A percentile compares a stretch with the other conserved stretches of the same genome.
These are phyloP conservation scores for Bambusicola thoracicus DNA, from an alignment of 2,113 vertebrate species.

Conservation along the genomic window DNA sequence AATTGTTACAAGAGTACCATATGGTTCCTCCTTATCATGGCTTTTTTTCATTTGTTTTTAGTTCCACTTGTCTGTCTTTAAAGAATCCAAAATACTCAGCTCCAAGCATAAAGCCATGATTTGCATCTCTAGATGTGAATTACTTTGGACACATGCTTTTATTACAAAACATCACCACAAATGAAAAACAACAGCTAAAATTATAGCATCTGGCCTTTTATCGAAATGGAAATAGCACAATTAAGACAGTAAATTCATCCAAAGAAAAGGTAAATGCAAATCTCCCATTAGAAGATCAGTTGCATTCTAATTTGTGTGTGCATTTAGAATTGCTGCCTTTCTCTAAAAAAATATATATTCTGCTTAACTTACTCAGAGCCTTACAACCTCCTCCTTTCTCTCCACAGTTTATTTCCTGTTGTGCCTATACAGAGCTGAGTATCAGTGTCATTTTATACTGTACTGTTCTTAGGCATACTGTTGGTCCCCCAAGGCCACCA, in stretches of 20 bases:
- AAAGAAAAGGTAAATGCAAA: neutral
- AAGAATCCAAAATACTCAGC: neutral
- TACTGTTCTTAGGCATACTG: accelerated
- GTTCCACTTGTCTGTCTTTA: neutral
- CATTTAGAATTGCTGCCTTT: neutral
- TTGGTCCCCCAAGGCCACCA: neutral
- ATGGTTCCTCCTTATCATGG: slow-evolving; percentile 14
- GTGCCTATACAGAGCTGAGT: neutral
- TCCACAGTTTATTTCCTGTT: neutral
- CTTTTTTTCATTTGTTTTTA: neutral
- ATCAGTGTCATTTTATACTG: neutral
- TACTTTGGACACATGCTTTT: slow-evolving; percentile 1
- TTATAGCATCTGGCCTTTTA: neutral
- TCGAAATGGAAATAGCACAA: neutral
- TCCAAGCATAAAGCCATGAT: neutral
- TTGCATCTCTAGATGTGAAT: neutral
- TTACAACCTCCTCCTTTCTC: neutral
- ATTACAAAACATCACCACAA: neutral
- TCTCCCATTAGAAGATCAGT: neutral
- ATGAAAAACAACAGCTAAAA: neutral
- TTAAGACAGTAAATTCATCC: neutral
- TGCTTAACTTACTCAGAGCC: neutral
- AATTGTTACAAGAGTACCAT: slow-evolving; percentile 41
- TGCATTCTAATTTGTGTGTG: neutral
- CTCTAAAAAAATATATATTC: neutral